A percentile compares a stretch with the other conserved stretches of the same genome.
phyloP scores from a whole-genome alignment of 1,140 invertebrate species.

The Drosophila nasuta region DNA sequence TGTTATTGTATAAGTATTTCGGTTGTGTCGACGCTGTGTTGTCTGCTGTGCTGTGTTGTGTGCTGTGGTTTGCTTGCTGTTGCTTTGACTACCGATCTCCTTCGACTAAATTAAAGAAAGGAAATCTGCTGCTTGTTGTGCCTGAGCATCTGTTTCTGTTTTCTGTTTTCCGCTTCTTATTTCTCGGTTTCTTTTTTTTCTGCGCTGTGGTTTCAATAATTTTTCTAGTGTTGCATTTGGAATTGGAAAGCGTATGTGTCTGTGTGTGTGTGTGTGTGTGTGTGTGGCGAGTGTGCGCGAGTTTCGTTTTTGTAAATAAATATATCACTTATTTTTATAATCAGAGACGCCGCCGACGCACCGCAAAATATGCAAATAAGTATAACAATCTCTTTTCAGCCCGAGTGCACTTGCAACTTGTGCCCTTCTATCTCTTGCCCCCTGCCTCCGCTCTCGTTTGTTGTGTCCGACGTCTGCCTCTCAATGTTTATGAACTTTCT shows the following conservation, averaged over 20 bases:
- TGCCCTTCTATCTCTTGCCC: no score
- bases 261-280: no score
- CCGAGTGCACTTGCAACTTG: neutral
- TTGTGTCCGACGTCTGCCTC: no score
- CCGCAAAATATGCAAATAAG: neutral
- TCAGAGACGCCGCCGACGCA: neutral
- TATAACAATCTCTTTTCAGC: neutral
- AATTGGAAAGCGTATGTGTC: neutral
- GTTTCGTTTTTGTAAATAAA: slow-evolving; percentile 6
- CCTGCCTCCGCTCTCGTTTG: no score
- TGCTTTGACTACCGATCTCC: slow-evolving; percentile 70
- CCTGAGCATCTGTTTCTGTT: neutral
- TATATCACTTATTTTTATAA: slow-evolving; percentile 32
- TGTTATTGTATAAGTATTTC: slow-evolving; percentile 31
- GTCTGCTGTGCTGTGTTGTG: neutral
- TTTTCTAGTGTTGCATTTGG: slow-evolving; percentile 19
- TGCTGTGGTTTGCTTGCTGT: slow-evolving; percentile 38
- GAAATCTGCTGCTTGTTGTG: slow-evolving; percentile 56
- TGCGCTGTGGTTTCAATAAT: slow-evolving; percentile 1
- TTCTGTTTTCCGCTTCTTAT: slow-evolving; percentile 2
- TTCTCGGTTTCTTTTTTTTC: neutral
- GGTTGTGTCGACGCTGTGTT: neutral
- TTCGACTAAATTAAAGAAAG: slow-evolving; percentile 73
- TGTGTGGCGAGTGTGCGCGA: neutral
- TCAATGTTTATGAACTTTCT: slow-evolving; percentile 28